These are phyloP conservation scores for Smutsia gigantea DNA, from an alignment of 2,797 vertebrate genomes.

Conservation along the genomic window DNA sequence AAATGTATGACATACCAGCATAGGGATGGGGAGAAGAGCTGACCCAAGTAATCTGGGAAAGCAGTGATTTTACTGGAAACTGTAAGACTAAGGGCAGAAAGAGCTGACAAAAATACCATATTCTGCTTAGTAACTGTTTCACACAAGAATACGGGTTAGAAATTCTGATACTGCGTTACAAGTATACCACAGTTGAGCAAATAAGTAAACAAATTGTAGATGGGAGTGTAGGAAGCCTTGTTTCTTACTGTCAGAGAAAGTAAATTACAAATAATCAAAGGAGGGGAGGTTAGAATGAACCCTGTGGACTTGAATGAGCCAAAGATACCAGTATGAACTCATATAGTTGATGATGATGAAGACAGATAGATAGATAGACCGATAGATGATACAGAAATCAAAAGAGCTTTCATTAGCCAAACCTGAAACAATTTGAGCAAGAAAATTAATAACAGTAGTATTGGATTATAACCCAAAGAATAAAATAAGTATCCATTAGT, in stretches of 20 bases:
- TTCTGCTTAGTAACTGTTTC: not conserved
- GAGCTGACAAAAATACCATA: not conserved
- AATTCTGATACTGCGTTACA: not conserved
- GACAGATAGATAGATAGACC: not conserved
- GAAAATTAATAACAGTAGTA: not conserved
- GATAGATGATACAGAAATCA: not conserved
- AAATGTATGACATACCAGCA: not conserved
- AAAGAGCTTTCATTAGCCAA: not conserved
- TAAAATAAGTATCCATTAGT: not conserved
- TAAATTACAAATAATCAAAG: constrained; percentile 8
- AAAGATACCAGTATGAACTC: not conserved
- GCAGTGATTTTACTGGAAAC: not conserved
- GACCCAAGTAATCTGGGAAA: not conserved
- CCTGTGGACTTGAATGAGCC: not conserved
- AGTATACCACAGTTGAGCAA: not conserved
- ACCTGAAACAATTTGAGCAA: not conserved
- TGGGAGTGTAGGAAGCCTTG: not conserved
- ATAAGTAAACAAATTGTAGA: not conserved
- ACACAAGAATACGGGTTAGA: not conserved
- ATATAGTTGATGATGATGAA: not conserved
- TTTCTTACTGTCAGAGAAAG: not conserved
- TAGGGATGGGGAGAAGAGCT: not conserved
- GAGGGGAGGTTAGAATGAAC: not conserved
- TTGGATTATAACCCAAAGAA: constrained; percentile 13
- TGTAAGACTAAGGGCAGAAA: not conserved